phyloP scores from a whole-genome alignment of 2,888 invertebrate species.

The Tryphoninae sp. region DNA sequence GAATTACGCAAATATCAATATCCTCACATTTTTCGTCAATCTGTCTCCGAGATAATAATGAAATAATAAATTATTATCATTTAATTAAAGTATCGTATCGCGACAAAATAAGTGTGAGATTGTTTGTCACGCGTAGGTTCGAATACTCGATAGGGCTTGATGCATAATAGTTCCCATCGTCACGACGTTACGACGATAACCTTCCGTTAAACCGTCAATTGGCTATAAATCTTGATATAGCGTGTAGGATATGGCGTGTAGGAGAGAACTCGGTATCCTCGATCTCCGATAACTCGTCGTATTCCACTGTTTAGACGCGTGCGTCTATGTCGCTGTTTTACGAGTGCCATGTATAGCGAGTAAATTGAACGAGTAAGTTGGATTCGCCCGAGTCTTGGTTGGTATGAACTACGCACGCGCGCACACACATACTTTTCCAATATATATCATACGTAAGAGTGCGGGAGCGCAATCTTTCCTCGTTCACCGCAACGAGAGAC shows the following conservation, averaged over 20 bases:
- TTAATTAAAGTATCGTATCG: too few relatives aligned
- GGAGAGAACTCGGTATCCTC: conserved; percentile 36
- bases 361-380: conserved; percentile 43
- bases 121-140: too few relatives aligned
- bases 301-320: not conserved
- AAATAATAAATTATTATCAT: too few relatives aligned
- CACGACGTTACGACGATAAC: conserved; percentile 30
- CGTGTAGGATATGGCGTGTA: too few relatives aligned
- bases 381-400: conserved; percentile 2
- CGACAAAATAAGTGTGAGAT: too few relatives aligned
- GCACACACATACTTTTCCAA: too few relatives aligned
- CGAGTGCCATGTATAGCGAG: conserved; percentile 38
- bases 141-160: conserved; percentile 15
- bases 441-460: too few relatives aligned
- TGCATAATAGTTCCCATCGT: conserved; percentile 27
- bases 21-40: too few relatives aligned
- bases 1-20: too few relatives aligned
- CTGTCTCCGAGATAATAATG: too few relatives aligned
- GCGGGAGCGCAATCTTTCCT: not conserved
- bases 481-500: conserved; percentile 55
- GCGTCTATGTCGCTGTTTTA: conserved; percentile 28
- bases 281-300: conserved; percentile 47
- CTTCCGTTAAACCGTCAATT: conserved; percentile 47
- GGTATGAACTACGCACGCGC: not conserved
- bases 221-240: conserved; percentile 47